Evolutionary conservation across 2,113 vertebrate genomes (phyloP).

Genomic region (Miniopterus natalensis): DNA sequence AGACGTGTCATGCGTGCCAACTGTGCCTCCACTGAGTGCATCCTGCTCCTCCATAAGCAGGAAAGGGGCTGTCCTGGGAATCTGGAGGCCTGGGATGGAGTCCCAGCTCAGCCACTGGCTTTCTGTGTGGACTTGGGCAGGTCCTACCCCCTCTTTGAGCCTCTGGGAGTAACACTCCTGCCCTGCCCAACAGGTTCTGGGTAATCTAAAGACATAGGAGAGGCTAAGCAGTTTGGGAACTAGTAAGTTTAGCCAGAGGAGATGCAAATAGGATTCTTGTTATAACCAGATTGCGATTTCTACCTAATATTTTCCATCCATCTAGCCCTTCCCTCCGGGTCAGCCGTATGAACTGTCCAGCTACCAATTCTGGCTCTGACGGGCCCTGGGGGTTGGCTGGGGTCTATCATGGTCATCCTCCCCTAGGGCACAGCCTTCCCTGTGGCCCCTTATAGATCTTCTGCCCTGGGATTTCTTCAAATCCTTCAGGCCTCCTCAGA

Average conservation of each 20-base stretch:
- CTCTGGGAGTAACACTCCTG: background rate
- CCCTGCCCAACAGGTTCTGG: background rate
- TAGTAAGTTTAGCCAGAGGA: background rate
- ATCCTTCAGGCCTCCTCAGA: background rate
- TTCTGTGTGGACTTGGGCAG: background rate
- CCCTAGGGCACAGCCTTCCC: background rate
- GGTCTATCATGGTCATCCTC: background rate
- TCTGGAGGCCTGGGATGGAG: background rate
- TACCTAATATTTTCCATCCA: background rate
- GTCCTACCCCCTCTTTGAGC: background rate
- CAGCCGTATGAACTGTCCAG: background rate
- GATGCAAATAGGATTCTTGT: background rate
- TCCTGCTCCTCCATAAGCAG: background rate
- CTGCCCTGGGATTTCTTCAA: background rate
- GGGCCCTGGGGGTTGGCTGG: background rate
- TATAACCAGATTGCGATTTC: background rate
- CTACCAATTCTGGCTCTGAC: background rate
- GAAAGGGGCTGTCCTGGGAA: background rate
- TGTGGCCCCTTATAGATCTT: background rate
- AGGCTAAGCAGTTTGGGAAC: background rate
- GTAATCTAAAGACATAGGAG: background rate
- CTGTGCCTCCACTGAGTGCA: background rate
- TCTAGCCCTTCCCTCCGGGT: background rate
- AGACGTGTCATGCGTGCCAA: rapidly evolving
- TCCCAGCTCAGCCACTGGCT: background rate